phyloP scores from a whole-genome alignment of 2,888 invertebrate genomes.

The Drosophila aldrichi region DNA sequence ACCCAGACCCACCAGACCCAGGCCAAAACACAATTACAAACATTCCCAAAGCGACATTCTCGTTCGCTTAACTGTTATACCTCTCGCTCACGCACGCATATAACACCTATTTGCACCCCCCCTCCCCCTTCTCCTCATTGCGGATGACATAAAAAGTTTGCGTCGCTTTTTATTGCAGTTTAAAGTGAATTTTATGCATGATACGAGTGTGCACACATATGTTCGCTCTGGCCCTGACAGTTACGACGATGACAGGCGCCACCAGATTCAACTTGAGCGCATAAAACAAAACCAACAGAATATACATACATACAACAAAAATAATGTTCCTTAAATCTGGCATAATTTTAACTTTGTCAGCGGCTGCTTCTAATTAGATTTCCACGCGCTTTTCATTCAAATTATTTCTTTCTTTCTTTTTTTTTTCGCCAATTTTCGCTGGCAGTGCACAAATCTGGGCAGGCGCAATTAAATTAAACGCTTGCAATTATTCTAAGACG shows the following conservation, averaged over 20 bases:
- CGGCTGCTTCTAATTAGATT: slow-evolving; percentile 77
- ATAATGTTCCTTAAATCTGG: slow-evolving; percentile 25
- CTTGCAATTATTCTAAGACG: slow-evolving; percentile 78
- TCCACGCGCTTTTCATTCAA: slow-evolving; percentile 63
- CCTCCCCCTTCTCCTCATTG: background rate
- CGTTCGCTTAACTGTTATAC: slow-evolving; percentile 46
- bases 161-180: slow-evolving; percentile 74
- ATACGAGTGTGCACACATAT: slow-evolving; percentile 44
- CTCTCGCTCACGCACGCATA: slow-evolving; percentile 9
- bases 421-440: slow-evolving; percentile 36
- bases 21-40: slow-evolving; percentile 62
- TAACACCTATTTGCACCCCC: background rate
- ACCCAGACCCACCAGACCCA: slow-evolving; percentile 21
- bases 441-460: slow-evolving; percentile 59
- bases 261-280: slow-evolving; percentile 49
- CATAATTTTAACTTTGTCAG: slow-evolving; percentile 69
- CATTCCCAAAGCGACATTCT: slow-evolving; percentile 60
- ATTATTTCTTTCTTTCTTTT: slow-evolving; percentile 58
- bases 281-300: slow-evolving; percentile 33
- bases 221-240: slow-evolving; percentile 28
- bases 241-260: slow-evolving; percentile 53
- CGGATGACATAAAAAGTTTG: slow-evolving; percentile 49
- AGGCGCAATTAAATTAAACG: slow-evolving; percentile 80
- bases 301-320: background rate
- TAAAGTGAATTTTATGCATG: slow-evolving; percentile 56